These are phyloP conservation scores for Crambe crambe DNA, from an alignment of 37 sponge, comb jelly and placozoan genomes.

Conservation along the genomic window DNA sequence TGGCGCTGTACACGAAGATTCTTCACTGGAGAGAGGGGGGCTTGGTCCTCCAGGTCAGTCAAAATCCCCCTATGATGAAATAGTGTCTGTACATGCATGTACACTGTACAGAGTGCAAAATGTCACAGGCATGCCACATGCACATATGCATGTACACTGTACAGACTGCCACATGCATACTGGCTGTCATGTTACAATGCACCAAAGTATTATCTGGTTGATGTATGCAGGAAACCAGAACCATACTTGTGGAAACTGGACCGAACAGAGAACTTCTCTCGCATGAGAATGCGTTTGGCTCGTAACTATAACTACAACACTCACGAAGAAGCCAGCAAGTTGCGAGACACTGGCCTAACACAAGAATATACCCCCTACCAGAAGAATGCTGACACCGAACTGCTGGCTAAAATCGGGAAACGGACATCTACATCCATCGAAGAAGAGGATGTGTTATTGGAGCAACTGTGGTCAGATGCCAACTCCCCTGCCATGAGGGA, in stretches of 20 bases:
- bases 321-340: constrained; percentile 84
- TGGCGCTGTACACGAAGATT: constrained; percentile 58
- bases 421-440: constrained; percentile 12
- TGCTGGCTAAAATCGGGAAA: constrained; percentile 8
- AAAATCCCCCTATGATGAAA: neutral
- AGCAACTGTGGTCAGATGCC: constrained; percentile 37
- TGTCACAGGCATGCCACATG: too few relatives aligned
- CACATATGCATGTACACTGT: too few relatives aligned
- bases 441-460: constrained; percentile 53
- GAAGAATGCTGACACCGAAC: neutral
- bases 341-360: constrained; percentile 52
- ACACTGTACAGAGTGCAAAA: too few relatives aligned
- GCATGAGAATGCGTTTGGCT: constrained; percentile 79
- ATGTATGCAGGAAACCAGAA: constrained; percentile 35
- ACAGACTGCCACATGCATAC: too few relatives aligned
- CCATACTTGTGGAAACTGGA: constrained; percentile 79
- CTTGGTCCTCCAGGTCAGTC: constrained; percentile 75
- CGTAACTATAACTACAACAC: constrained; percentile 61
- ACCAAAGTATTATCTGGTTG: too few relatives aligned
- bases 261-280: constrained; percentile 82
- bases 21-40: constrained; percentile 80
- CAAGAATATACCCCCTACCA: neutral
- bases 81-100: too few relatives aligned
- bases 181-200: too few relatives aligned
- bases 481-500: constrained; percentile 24